Evolutionary conservation across 2,888 invertebrate genomes (phyloP).

Genomic region (Theretra japonica): DNA sequence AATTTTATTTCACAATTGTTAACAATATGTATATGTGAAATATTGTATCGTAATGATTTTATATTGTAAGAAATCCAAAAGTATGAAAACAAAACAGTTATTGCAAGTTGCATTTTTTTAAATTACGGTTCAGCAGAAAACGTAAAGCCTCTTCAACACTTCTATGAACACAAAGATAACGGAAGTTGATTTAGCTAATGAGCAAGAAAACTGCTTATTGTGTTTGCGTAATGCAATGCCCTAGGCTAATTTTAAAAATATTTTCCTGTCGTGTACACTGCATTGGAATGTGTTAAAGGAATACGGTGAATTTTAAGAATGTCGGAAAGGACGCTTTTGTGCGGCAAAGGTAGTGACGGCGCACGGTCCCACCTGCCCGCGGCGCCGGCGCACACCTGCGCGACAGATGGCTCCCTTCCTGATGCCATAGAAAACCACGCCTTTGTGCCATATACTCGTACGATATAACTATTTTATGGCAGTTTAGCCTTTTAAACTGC

Average conservation of each 20-base stretch:
- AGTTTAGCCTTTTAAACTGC: too few relatives aligned
- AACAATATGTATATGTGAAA: too few relatives aligned
- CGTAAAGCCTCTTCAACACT: constrained; percentile 47
- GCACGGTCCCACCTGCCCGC: constrained; percentile 48
- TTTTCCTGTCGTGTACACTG: constrained; percentile 7
- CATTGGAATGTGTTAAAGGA: background rate
- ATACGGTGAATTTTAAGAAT: constrained; percentile 6
- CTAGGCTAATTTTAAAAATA: background rate
- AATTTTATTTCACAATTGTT: too few relatives aligned
- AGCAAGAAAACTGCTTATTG: constrained; percentile 36
- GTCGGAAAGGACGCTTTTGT: background rate
- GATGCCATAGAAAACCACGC: constrained; percentile 36
- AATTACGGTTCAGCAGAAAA: constrained; percentile 39
- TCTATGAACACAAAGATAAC: constrained; percentile 42
- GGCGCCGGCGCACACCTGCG: constrained; percentile 65
- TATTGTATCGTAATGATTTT: too few relatives aligned
- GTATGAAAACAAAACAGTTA: background rate
- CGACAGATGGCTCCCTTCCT: constrained; percentile 65
- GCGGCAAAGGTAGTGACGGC: background rate
- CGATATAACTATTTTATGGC: background rate
- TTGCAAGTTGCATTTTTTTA: background rate
- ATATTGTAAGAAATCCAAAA: background rate
- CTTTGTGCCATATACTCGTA: background rate
- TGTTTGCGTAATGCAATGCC: background rate
- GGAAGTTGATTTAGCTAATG: constrained; percentile 45